These are phyloP conservation scores for Condylostylus longicornis DNA, from an alignment of 1,140 invertebrate genomes.

Conservation along the genomic window DNA sequence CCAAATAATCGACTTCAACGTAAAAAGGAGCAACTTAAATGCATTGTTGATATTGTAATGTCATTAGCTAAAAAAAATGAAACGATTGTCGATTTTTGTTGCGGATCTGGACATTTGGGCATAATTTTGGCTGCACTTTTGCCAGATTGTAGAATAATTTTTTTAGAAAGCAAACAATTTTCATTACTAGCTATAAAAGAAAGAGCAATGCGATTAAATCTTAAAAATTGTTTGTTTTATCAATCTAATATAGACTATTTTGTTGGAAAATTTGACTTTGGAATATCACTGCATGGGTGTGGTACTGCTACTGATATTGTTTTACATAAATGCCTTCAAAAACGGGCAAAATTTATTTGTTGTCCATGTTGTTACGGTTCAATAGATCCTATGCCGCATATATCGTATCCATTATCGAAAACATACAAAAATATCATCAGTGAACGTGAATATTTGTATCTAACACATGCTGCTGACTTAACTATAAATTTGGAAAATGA, in stretches of 20 bases:
- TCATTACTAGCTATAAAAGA: conserved; percentile 60
- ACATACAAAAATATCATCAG: conserved; percentile 36
- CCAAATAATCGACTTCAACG: conserved; percentile 54
- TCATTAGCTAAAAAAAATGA: conserved; percentile 43
- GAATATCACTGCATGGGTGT: conserved; percentile 81
- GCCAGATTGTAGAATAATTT: conserved; percentile 56
- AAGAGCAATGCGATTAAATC: conserved; percentile 48
- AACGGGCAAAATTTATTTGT: conserved; percentile 67
- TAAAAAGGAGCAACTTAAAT: conserved; percentile 83
- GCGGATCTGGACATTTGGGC: conserved; percentile 82
- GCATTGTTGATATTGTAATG: conserved; percentile 63
- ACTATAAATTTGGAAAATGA: conserved; percentile 45
- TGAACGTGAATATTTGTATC: conserved; percentile 54
- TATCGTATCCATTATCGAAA: conserved; percentile 56
- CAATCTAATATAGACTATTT: conserved; percentile 83
- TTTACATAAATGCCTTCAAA: conserved; percentile 62
- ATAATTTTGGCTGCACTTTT: conserved; percentile 68
- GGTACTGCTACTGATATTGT: conserved; percentile 89
- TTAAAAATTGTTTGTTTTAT: conserved; percentile 65
- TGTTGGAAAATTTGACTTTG: conserved; percentile 61
- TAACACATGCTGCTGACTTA: conserved; percentile 82
- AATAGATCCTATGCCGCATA: conserved; percentile 50
- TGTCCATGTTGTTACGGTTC: conserved; percentile 93
- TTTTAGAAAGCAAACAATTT: conserved; percentile 87
- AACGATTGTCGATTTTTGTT: conserved; percentile 86